A percentile compares a stretch with the other conserved stretches of the same genome.
phyloP scores from a whole-genome alignment of 2,888 invertebrate species.

The Notodonta ziczac region DNA sequence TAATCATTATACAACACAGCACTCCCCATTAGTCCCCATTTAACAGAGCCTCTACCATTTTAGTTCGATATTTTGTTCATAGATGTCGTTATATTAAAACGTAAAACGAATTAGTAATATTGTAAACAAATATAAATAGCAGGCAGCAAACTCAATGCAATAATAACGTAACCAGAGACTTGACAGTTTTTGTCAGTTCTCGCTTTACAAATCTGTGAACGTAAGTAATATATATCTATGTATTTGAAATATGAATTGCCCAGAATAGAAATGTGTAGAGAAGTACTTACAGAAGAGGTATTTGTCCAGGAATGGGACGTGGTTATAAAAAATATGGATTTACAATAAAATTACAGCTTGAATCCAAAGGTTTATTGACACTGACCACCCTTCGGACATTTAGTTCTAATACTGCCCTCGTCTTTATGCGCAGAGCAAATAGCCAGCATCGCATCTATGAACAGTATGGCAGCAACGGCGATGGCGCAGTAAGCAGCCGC shows the following conservation, averaged over 20 bases:
- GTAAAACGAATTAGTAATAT: background rate
- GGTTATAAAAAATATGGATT: no score
- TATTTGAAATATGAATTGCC: no score
- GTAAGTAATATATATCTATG: no score
- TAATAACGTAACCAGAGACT: no score
- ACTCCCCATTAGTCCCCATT: background rate
- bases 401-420: slow-evolving; percentile 53
- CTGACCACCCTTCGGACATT: slow-evolving; percentile 44
- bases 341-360: background rate
- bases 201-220: no score
- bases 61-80: slow-evolving; percentile 10
- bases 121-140: no score
- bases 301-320: no score
- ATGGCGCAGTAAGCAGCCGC: slow-evolving; percentile 64
- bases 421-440: slow-evolving; percentile 66
- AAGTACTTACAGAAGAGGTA: no score
- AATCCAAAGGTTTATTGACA: slow-evolving; percentile 33
- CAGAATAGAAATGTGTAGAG: no score
- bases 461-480: slow-evolving; percentile 58
- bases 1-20: background rate
- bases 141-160: no score
- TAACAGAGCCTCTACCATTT: background rate
- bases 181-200: no score
- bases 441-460: slow-evolving; percentile 63
- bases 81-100: slow-evolving; percentile 17